These are phyloP conservation scores for Ypsolopha sequella DNA, from an alignment of 2,888 invertebrate genomes.

Conservation along the genomic window DNA sequence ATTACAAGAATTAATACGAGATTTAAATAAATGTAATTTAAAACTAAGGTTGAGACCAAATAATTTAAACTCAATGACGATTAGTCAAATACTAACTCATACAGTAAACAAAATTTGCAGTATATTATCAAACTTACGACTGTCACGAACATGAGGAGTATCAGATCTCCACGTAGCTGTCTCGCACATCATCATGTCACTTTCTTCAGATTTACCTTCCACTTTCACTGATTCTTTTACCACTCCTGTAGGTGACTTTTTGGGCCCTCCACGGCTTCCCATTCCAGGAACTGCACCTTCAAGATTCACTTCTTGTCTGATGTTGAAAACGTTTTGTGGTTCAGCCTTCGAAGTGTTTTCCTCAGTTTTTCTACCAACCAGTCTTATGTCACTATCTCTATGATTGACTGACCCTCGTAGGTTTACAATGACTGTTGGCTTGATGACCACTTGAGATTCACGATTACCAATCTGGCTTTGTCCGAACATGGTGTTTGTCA, in stretches of 20 bases:
- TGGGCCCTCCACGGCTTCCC: conserved; percentile 15
- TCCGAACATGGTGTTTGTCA: conserved; percentile 48
- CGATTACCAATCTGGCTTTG: conserved; percentile 61
- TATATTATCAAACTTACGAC: conserved; percentile 30
- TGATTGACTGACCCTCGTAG: conserved; percentile 50
- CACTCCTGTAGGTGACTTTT: conserved; percentile 17
- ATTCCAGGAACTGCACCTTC: conserved; percentile 22
- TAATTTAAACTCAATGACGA: too few species aligned
- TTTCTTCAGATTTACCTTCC: conserved; percentile 24
- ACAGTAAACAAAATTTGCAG: conserved; percentile 47
- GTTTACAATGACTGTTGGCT: conserved; percentile 61
- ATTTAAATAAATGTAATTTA: not conserved
- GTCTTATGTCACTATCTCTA: conserved; percentile 45
- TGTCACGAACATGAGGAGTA: conserved; percentile 19
- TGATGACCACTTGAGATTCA: conserved; percentile 56
- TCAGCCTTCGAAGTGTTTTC: conserved; percentile 23
- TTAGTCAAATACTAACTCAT: conserved; percentile 13
- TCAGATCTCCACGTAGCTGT: conserved; percentile 26
- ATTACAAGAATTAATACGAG: not conserved
- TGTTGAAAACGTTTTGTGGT: conserved; percentile 49
- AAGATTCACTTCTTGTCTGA: conserved; percentile 57
- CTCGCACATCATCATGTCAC: conserved; percentile 47
- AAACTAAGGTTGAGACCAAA: not conserved
- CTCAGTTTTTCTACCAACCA: conserved; percentile 32
- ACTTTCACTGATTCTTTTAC: conserved; percentile 31